phyloP scores from a whole-genome alignment of 37 sponge, comb jelly and placozoan genomes.

The Halichondria panicea region DNA sequence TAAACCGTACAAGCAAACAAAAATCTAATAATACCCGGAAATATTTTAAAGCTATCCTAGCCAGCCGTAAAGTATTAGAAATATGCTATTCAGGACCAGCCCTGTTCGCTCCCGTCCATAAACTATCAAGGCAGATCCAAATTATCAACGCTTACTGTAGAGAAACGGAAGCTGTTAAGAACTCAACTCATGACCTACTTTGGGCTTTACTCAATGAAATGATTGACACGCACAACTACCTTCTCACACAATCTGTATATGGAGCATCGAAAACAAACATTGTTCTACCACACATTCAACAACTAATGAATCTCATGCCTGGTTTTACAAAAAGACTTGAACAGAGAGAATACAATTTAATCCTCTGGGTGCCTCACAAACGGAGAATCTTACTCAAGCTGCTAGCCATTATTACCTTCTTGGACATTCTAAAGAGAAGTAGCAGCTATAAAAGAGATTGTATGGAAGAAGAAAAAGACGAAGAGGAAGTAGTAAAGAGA shows the following conservation, averaged over 20 bases:
- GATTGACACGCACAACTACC: not conserved
- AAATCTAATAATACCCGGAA: not conserved
- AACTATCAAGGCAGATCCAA: not conserved
- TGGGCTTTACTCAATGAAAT: slow-evolving; percentile 1
- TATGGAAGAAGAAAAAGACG: too few species aligned
- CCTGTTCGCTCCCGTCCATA: not conserved
- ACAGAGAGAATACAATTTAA: not conserved
- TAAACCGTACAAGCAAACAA: not conserved
- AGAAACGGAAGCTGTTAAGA: not conserved
- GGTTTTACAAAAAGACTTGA: not conserved
- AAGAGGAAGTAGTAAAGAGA: too few species aligned
- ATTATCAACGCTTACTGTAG: slow-evolving; percentile 7
- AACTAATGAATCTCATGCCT: not conserved
- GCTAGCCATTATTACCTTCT: not conserved
- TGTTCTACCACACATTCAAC: not conserved
- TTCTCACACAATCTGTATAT: not conserved
- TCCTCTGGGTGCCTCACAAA: not conserved
- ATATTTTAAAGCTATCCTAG: not conserved
- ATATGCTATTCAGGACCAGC: not conserved
- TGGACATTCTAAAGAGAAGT: too few species aligned
- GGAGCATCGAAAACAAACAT: not conserved
- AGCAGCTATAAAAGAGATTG: too few species aligned
- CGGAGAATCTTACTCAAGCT: not conserved
- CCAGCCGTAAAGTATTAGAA: not conserved
- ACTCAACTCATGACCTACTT: not conserved